Percentiles rank a stretch among this genome's conserved stretches.
Conservation (phyloP, 2,113 vertebrate genomes). For the Delphinapterus leucas region DNA sequence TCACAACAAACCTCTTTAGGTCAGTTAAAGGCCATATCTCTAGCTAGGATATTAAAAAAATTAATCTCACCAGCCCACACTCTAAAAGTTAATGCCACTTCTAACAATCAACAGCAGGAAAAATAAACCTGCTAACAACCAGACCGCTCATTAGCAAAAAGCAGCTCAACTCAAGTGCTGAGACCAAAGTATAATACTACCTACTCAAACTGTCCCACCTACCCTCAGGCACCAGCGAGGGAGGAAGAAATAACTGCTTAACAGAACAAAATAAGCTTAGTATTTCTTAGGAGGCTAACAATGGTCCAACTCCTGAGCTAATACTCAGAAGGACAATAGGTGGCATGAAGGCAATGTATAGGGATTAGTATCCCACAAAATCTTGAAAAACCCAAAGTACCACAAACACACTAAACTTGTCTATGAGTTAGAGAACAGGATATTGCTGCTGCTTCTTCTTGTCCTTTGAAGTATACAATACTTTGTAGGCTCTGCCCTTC, state of each 20-base stretch:
- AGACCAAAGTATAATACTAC: slow-evolving; percentile 61
- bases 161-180: slow-evolving; percentile 59
- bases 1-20: slow-evolving; percentile 72
- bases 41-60: slow-evolving; percentile 69
- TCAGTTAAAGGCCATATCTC: slow-evolving; percentile 65
- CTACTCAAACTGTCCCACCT: slow-evolving; percentile 45
- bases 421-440: slow-evolving; percentile 78
- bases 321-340: slow-evolving; percentile 56
- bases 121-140: slow-evolving; percentile 54
- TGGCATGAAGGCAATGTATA: slow-evolving; percentile 65
- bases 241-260: slow-evolving; percentile 28
- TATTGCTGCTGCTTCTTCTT: slow-evolving; percentile 76
- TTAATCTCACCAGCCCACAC: slow-evolving; percentile 62
- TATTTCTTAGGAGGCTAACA: slow-evolving; percentile 61
- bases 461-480: slow-evolving; percentile 66
- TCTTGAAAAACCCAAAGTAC: slow-evolving; percentile 73
- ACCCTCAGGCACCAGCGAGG: slow-evolving; percentile 26
- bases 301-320: slow-evolving; percentile 58
- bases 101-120: slow-evolving; percentile 61
- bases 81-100: slow-evolving; percentile 64
- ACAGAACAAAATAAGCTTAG: slow-evolving; percentile 43
- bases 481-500: slow-evolving; percentile 79
- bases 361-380: slow-evolving; percentile 78
- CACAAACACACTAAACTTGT: slow-evolving; percentile 69
- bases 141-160: slow-evolving; percentile 57